Evolutionary conservation across 2,888 invertebrate species (phyloP), one percentile per base, ranked within the genome.

Genomic region (Thyatira batis): DNA sequence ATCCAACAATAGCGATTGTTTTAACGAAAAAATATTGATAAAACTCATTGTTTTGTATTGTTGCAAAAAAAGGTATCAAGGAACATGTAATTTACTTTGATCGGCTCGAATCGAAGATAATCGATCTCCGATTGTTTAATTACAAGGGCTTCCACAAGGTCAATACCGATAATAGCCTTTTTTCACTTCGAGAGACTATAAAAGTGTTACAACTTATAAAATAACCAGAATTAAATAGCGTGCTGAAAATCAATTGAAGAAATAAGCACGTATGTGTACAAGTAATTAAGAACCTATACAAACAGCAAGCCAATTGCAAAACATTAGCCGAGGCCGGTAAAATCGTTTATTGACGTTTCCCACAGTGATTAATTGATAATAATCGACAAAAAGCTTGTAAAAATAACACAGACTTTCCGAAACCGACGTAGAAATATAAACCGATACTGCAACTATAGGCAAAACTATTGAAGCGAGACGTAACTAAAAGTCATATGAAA

Each of bases 281-380:
- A 8, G 2, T 23, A 23, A 23, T 23, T 23, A 23, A 4, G 23
- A 17, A 39, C 5, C 17, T 17, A 39, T 17, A 33, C 13, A 3
- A n/a, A 30, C 6, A 1, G 13, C 17, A 39, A 1, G 53, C 57
- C 51, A 57, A 72, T 78, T 76, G 65, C 76, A 71, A 76, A 70
- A 73, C 67, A 51, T 49, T 60, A 55, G 73, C 67, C 69, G 68
- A 73, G 73, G 71, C 65, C 68, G 69, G 64, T 67, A 69, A 76
- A 72, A 75, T 69, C 63, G 56, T 59, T 65, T 63, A 63, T 60
- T 61, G 66, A 52, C 54, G 69, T 61, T 73, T 71, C 65, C 63
- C 60, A 53, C 58, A 55, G 53, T 52, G 55, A 58, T 61, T 58
- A 60, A 62, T 44, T 39, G 20, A 43, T 43, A 51, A 51, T 51